Conservation (phyloP, 2,888 invertebrate species). For the Minunthozetes semirufus region DNA sequence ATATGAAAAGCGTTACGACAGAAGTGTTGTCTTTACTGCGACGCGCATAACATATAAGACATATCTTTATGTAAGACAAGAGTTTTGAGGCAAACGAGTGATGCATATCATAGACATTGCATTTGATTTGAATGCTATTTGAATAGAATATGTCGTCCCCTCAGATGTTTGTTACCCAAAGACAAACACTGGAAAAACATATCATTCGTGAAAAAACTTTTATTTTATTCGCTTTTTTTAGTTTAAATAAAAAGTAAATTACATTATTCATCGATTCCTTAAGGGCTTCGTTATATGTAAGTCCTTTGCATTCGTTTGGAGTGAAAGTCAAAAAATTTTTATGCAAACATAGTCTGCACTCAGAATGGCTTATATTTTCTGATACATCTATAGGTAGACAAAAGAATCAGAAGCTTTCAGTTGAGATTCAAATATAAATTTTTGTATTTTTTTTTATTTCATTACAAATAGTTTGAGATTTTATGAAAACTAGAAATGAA, state of each 20-base stretch:
- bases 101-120: too few species aligned
- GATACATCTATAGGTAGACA: background rate
- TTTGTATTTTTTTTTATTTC: too few species aligned
- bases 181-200: background rate
- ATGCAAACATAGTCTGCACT: background rate
- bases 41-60: constrained; percentile 7
- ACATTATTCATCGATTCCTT: constrained; percentile 5
- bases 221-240: background rate
- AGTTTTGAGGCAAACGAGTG: too few species aligned
- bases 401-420: too few species aligned
- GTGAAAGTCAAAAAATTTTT: background rate
- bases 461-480: background rate
- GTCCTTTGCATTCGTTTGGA: too few species aligned
- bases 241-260: constrained; percentile 6
- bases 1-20: background rate
- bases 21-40: background rate
- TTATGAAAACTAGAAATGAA: background rate
- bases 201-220: background rate
- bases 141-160: constrained; percentile 12
- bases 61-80: background rate
- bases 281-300: too few species aligned
- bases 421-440: too few species aligned
- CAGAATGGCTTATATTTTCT: background rate
- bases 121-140: constrained; percentile 3
- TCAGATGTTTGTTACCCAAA: background rate